phyloP scores from a whole-genome alignment of 1,140 invertebrate species.

The Drosophila prosaltans region DNA sequence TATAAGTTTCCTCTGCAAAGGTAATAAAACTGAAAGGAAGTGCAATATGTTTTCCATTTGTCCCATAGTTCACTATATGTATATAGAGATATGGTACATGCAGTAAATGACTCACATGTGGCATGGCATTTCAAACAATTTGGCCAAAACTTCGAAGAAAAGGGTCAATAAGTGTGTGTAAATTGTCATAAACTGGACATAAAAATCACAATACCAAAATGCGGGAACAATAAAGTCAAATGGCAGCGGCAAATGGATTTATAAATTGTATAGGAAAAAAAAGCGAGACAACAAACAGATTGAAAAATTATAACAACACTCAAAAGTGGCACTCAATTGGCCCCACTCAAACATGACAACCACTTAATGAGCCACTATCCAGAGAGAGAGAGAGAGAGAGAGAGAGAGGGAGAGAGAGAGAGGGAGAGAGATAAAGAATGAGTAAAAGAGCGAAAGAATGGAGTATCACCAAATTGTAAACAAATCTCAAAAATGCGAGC shows the following conservation, averaged over 20 bases:
- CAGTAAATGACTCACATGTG: slow-evolving; percentile 50
- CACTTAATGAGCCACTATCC: slow-evolving; percentile 51
- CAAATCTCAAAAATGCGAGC: slow-evolving; percentile 24
- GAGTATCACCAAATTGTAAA: slow-evolving; percentile 8
- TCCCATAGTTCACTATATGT: background rate
- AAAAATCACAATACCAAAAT: slow-evolving; percentile 55
- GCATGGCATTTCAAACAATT: background rate
- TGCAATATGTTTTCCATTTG: slow-evolving; percentile 11
- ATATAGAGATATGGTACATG: no score
- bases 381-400: slow-evolving; percentile 8
- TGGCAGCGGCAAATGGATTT: slow-evolving; percentile 53
- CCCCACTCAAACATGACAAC: slow-evolving; percentile 55
- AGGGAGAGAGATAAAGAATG: background rate
- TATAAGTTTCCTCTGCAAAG: no score
- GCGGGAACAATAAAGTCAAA: slow-evolving; percentile 56
- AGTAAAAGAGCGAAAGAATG: background rate
- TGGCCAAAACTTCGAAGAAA: slow-evolving; percentile 32
- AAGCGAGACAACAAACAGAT: slow-evolving; percentile 50
- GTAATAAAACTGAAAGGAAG: background rate
- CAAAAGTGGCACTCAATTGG: slow-evolving; percentile 68
- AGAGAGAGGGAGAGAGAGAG: background rate
- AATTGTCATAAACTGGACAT: slow-evolving; percentile 71
- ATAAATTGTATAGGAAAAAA: slow-evolving; percentile 51
- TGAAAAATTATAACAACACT: slow-evolving; percentile 76
- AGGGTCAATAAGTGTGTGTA: slow-evolving; percentile 50